phyloP scores from a whole-genome alignment of 92 coral and sea anemone species.

The Diadumene lineata region DNA sequence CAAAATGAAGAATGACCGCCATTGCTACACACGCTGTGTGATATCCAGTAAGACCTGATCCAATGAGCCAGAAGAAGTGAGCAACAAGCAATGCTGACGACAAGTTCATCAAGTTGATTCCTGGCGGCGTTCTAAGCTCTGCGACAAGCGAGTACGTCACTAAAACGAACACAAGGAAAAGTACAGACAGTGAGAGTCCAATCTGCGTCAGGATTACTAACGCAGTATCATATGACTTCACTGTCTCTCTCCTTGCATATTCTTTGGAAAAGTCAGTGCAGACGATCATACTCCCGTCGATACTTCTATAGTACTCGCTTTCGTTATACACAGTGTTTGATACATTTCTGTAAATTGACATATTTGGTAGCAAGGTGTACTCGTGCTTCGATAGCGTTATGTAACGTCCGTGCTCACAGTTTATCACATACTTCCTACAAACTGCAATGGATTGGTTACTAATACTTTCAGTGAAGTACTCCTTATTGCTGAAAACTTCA shows the following conservation, averaged over 20 bases:
- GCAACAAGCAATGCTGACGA: constrained; percentile 36
- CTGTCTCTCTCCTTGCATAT: background rate
- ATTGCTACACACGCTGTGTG: constrained; percentile 40
- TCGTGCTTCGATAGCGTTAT: constrained; percentile 29
- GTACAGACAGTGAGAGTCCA: constrained; percentile 43
- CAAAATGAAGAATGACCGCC: constrained; percentile 55
- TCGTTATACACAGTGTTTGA: constrained; percentile 26
- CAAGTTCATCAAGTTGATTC: constrained; percentile 50
- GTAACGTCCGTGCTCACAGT: constrained; percentile 26
- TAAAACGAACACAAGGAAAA: constrained; percentile 21
- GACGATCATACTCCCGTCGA: constrained; percentile 32
- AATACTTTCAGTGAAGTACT: background rate
- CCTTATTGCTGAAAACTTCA: constrained; percentile 15
- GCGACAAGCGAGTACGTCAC: constrained; percentile 40
- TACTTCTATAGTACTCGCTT: constrained; percentile 17
- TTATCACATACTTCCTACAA: constrained; percentile 27
- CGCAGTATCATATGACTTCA: background rate
- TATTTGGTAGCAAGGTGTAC: constrained; percentile 40
- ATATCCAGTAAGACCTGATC: constrained; percentile 12
- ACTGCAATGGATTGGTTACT: constrained; percentile 31
- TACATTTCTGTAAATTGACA: constrained; percentile 37
- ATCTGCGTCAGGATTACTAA: constrained; percentile 22
- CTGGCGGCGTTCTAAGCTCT: constrained; percentile 54
- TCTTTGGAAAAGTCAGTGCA: constrained; percentile 26
- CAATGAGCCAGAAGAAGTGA: constrained; percentile 31